These are phyloP conservation scores for Trisateles emortualis DNA, from an alignment of 2,888 invertebrate species.

Conservation along the genomic window DNA sequence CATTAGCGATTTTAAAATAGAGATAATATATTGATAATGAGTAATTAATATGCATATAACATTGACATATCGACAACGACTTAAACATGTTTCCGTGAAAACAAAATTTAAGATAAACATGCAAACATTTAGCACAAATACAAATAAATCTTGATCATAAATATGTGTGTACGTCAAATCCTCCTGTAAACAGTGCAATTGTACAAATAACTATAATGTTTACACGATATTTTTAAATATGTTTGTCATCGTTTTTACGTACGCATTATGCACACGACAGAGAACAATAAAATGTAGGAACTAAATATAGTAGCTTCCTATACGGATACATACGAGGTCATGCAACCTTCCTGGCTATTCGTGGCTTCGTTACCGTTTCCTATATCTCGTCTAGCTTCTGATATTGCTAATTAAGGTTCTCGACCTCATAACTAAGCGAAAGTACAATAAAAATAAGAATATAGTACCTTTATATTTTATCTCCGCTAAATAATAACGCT, in stretches of 20 bases:
- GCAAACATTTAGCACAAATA: slow-evolving; percentile 13
- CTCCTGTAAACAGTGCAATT: background rate
- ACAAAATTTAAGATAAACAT: slow-evolving; percentile 8
- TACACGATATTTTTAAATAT: slow-evolving; percentile 20
- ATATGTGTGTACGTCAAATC: slow-evolving; percentile 2
- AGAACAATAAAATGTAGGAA: slow-evolving; percentile 60
- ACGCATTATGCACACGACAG: slow-evolving; percentile 38
- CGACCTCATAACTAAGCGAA: slow-evolving; percentile 5
- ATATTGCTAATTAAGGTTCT: slow-evolving; percentile 18
- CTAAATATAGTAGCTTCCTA: slow-evolving; percentile 65
- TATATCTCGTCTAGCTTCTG: slow-evolving; percentile 41
- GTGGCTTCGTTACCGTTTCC: slow-evolving; percentile 51
- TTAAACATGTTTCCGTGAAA: background rate
- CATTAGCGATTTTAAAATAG: slow-evolving; percentile 36
- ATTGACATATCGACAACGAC: background rate
- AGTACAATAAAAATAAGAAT: slow-evolving; percentile 8
- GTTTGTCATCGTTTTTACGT: slow-evolving; percentile 33
- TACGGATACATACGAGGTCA: slow-evolving; percentile 64
- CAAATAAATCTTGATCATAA: background rate
- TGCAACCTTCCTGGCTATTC: slow-evolving; percentile 60
- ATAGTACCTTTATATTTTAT: slow-evolving; percentile 21
- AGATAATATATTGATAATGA: slow-evolving; percentile 19
- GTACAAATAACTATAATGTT: slow-evolving; percentile 18
- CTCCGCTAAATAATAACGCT: background rate
- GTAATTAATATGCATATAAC: slow-evolving; percentile 24